Evolutionary conservation across 1,140 invertebrate species (phyloP).

Genomic region (Teleogryllus occipitalis): DNA sequence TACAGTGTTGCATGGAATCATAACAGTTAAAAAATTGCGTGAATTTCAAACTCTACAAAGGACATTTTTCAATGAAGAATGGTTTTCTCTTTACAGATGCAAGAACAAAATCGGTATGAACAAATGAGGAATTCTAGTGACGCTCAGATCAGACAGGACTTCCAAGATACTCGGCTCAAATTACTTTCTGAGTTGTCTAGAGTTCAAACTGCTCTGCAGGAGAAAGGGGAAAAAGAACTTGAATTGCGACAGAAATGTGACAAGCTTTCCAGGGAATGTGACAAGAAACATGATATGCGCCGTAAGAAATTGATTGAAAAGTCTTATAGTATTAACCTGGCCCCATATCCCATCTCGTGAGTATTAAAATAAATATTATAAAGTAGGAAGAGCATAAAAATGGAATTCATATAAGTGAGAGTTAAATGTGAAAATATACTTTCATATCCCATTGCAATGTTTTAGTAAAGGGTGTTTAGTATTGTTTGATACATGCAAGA

Average conservation of each 20-base stretch:
- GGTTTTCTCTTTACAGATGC: slow-evolving; percentile 22
- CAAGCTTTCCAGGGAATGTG: slow-evolving; percentile 21
- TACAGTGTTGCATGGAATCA: too few relatives aligned
- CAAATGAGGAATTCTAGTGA: slow-evolving; percentile 27
- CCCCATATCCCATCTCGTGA: slow-evolving; percentile 10
- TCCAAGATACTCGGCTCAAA: slow-evolving; percentile 27
- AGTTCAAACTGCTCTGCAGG: slow-evolving; percentile 26
- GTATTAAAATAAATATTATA: background rate
- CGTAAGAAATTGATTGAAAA: slow-evolving; percentile 26
- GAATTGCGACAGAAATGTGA: slow-evolving; percentile 27
- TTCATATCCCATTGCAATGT: background rate
- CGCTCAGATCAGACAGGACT: slow-evolving; percentile 27
- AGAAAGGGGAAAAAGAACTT: slow-evolving; percentile 28
- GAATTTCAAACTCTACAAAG: too few relatives aligned
- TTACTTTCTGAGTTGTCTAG: slow-evolving; percentile 27
- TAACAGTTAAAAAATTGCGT: too few relatives aligned
- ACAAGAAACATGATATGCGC: slow-evolving; percentile 14
- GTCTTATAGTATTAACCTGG: slow-evolving; percentile 23
- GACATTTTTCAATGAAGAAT: too few relatives aligned
- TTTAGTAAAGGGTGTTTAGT: too few relatives aligned
- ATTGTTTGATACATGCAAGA: too few relatives aligned
- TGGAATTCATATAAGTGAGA: background rate
- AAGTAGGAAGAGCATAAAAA: background rate
- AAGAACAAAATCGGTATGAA: slow-evolving; percentile 27
- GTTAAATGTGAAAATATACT: background rate